Evolutionary conservation across 2,888 invertebrate genomes (phyloP).

Genomic region (Drepana falcataria): DNA sequence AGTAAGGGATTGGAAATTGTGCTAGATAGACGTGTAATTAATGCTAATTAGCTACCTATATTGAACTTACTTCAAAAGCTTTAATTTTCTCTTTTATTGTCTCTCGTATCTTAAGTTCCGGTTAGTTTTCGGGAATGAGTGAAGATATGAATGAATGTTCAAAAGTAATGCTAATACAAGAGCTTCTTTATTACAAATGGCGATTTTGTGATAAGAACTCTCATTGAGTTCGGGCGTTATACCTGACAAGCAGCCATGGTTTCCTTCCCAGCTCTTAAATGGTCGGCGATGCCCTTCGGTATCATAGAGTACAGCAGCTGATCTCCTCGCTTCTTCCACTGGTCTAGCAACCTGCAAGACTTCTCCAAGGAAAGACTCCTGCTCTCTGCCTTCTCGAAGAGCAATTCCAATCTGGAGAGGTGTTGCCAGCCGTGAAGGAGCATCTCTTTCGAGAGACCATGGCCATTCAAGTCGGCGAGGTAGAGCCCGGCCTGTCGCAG

Average conservation of each 20-base stretch:
- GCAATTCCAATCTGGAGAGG: conserved; percentile 86
- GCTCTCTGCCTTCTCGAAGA: conserved; percentile 90
- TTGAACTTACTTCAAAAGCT: no score
- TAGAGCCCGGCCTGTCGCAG: conserved; percentile 87
- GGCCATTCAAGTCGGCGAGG: conserved; percentile 90
- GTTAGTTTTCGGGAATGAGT: no score
- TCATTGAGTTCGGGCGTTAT: background rate
- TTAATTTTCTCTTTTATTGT: no score
- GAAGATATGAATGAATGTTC: no score
- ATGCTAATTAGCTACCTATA: no score
- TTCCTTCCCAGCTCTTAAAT: conserved; percentile 86
- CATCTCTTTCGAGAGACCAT: conserved; percentile 90
- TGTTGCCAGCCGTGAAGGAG: conserved; percentile 92
- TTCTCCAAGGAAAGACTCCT: conserved; percentile 88
- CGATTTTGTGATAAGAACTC: no score
- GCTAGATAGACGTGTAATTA: no score
- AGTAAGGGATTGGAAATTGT: no score
- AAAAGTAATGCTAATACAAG: no score
- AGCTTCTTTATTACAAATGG: no score
- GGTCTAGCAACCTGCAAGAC: conserved; percentile 86
- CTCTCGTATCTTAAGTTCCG: no score
- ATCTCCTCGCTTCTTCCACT: conserved; percentile 92
- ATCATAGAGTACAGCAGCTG: conserved; percentile 95
- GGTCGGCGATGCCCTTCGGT: conserved; percentile 90
- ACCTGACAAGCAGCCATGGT: conserved; percentile 89